phyloP scores from a whole-genome alignment of 1,140 invertebrate genomes.

The Spodoptera litura region DNA sequence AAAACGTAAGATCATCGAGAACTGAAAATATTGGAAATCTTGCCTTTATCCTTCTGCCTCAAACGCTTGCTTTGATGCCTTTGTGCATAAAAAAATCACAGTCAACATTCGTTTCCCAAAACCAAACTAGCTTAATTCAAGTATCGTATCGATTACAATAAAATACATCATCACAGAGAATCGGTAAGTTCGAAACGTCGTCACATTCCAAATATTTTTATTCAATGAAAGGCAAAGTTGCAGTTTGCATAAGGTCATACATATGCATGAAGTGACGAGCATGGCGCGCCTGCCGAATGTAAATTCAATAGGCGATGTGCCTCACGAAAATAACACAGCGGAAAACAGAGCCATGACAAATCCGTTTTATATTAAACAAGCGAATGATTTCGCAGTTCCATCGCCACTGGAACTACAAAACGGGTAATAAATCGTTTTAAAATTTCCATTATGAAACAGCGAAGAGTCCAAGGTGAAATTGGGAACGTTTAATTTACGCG shows the following conservation, averaged over 20 bases:
- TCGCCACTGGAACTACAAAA: constrained; percentile 17
- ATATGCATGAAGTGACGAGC: constrained; percentile 71
- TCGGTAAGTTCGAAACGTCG: constrained; percentile 31
- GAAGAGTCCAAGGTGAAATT: constrained; percentile 22
- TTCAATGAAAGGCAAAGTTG: constrained; percentile 71
- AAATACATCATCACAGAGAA: constrained; percentile 34
- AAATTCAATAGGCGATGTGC: constrained; percentile 68
- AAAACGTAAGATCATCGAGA: too few species aligned
- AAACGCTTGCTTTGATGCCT: too few species aligned
- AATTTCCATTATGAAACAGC: constrained; percentile 35
- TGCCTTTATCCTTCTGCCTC: too few species aligned
- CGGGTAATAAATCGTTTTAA: constrained; percentile 42
- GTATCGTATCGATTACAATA: constrained; percentile 19
- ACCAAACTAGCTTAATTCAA: background rate
- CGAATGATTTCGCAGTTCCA: constrained; percentile 13
- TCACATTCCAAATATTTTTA: constrained; percentile 60
- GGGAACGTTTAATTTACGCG: constrained; percentile 31
- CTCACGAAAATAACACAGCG: constrained; percentile 65
- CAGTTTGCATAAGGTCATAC: constrained; percentile 74
- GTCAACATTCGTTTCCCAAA: background rate
- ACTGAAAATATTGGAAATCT: too few species aligned
- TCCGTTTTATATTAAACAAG: constrained; percentile 63
- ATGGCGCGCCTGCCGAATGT: constrained; percentile 65
- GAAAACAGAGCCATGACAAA: constrained; percentile 62
- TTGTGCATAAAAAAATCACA: too few species aligned